Conservation (phyloP, 1,140 invertebrate genomes). For the Drosophila tristis region DNA sequence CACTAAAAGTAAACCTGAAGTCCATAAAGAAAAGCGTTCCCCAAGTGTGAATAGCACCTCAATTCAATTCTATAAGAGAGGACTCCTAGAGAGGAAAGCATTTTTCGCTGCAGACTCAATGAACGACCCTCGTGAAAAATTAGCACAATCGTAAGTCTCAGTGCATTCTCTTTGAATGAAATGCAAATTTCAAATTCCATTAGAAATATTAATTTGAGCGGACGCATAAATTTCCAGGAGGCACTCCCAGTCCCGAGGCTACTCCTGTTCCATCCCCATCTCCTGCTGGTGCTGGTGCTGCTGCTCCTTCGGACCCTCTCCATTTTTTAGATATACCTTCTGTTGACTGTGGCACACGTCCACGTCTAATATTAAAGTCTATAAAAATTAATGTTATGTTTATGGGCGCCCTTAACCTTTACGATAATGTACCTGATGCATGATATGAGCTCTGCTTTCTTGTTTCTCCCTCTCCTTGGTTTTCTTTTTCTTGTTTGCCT, state of each 20-base stretch:
- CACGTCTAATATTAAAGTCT: conserved; percentile 69
- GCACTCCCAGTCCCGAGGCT: conserved; percentile 35
- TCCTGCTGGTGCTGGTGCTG: background rate
- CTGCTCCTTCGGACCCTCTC: background rate
- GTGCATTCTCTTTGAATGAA: conserved; percentile 58
- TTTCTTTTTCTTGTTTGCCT: conserved; percentile 28
- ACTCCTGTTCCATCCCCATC: conserved; percentile 7
- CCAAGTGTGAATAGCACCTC: background rate
- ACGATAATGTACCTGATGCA: conserved; percentile 77
- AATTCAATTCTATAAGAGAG: background rate
- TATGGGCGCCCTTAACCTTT: conserved; percentile 79
- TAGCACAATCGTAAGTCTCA: conserved; percentile 27
- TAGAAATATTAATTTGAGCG: conserved; percentile 75
- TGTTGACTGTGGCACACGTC: conserved; percentile 17
- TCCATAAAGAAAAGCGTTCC: too few relatives aligned
- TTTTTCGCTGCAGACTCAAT: conserved; percentile 19
- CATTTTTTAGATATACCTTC: conserved; percentile 2
- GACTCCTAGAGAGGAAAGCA: background rate
- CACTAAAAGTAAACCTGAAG: too few relatives aligned
- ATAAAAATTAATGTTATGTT: conserved; percentile 83
- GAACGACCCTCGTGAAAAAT: conserved; percentile 35
- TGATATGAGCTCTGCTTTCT: conserved; percentile 58
- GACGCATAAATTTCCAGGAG: conserved; percentile 50
- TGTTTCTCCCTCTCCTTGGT: conserved; percentile 14
- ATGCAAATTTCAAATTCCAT: conserved; percentile 72